phyloP scores from a whole-genome alignment of 2,113 vertebrate genomes.

The Dromiciops gliroides region DNA sequence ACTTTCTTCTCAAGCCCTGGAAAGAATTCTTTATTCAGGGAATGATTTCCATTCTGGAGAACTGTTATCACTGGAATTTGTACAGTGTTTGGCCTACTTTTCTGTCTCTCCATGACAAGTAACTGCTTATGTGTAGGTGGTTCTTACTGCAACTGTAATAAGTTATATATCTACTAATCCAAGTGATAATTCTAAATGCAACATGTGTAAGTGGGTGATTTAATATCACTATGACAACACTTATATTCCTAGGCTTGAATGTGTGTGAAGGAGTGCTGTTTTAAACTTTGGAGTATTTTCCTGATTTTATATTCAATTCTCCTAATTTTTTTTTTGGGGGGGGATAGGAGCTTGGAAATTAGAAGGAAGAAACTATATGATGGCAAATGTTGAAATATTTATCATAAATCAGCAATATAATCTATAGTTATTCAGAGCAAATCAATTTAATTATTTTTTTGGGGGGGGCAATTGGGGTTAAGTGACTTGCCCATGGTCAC shows the following conservation, averaged over 20 bases:
- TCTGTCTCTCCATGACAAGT: neutral
- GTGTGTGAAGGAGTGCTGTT: too few relatives aligned
- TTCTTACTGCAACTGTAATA: neutral
- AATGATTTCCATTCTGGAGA: neutral
- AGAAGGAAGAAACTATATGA: neutral
- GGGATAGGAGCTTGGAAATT: neutral
- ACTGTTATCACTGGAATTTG: neutral
- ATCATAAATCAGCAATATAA: neutral
- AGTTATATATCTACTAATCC: neutral
- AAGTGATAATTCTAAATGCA: neutral
- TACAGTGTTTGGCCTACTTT: neutral
- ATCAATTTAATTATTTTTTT: neutral
- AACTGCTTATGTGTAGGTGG: neutral
- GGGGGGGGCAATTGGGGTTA: too few relatives aligned
- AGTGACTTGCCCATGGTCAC: too few relatives aligned
- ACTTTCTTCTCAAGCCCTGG: neutral
- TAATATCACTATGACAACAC: neutral
- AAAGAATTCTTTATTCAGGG: neutral
- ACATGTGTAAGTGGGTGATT: neutral
- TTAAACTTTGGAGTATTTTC: neutral
- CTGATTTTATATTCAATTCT: neutral
- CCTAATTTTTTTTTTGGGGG: neutral
- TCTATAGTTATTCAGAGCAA: neutral
- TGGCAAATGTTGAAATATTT: neutral
- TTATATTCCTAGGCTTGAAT: neutral